Percentiles rank a stretch among this genome's conserved stretches.
Evolutionary conservation across 2,888 invertebrate species (phyloP).

Genomic region (Mesorhabditis spiculigera): DNA sequence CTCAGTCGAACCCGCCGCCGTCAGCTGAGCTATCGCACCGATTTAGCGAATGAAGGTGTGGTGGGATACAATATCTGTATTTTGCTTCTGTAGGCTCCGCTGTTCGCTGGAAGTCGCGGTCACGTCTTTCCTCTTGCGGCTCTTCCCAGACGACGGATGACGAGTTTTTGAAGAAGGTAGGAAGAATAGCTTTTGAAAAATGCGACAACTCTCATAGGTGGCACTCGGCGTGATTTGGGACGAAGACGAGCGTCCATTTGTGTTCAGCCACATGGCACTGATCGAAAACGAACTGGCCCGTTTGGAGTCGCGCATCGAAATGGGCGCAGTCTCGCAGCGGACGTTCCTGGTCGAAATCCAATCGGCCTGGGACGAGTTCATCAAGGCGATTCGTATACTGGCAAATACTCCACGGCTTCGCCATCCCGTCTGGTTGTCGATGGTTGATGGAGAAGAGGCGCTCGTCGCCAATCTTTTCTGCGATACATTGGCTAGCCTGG

Average conservation of each 20-base stretch:
- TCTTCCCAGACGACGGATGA: conserved; percentile 25
- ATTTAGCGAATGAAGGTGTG: conserved; percentile 1
- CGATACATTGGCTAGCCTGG: conserved; percentile 33
- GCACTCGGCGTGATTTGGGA: background rate
- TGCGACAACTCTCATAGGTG: conserved; percentile 21
- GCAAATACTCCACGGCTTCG: conserved; percentile 43
- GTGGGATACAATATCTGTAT: background rate
- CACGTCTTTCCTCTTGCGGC: conserved; percentile 29
- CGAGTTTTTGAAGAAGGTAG: conserved; percentile 9
- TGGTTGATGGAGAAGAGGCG: conserved; percentile 25
- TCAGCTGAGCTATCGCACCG: conserved; percentile 21
- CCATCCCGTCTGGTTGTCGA: conserved; percentile 46
- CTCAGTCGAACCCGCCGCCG: conserved; percentile 34
- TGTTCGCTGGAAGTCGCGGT: conserved; percentile 16
- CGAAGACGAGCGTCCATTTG: background rate
- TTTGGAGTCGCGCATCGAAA: conserved; percentile 33
- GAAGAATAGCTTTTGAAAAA: background rate
- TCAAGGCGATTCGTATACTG: conserved; percentile 36
- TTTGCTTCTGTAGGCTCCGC: conserved; percentile 1
- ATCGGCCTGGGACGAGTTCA: conserved; percentile 37
- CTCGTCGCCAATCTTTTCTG: conserved; percentile 39
- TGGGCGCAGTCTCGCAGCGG: conserved; percentile 26
- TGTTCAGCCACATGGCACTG: conserved; percentile 48
- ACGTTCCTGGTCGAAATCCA: conserved; percentile 40
- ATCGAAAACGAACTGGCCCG: conserved; percentile 44